Conservation (phyloP, 2,888 invertebrate species). For the Coenonympha glycerion region DNA sequence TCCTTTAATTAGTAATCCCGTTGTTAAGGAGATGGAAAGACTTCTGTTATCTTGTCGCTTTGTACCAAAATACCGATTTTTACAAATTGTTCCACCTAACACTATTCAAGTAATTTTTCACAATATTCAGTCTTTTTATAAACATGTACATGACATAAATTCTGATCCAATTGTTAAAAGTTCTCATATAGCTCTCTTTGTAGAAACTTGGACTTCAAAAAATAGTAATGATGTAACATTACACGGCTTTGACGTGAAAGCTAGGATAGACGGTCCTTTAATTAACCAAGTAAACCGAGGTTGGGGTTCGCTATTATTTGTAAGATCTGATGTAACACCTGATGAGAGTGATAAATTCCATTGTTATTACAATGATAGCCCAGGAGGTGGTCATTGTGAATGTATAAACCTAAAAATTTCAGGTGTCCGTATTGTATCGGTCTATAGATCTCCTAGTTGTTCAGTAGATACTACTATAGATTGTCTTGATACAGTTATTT, state of each 20-base stretch:
- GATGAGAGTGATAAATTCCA: neutral
- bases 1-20: neutral
- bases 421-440: neutral
- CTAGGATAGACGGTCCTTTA: neutral
- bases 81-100: neutral
- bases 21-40: slow-evolving; percentile 1
- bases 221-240: neutral
- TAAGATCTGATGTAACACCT: neutral
- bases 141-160: neutral
- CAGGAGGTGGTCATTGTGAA: neutral
- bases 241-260: neutral
- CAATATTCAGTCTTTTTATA: neutral
- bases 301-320: neutral
- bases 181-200: neutral
- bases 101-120: slow-evolving; percentile 5
- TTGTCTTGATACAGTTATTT: too few relatives aligned
- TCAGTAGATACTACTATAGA: neutral
- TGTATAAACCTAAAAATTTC: neutral
- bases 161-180: neutral
- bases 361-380: neutral
- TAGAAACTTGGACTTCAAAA: neutral
- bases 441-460: slow-evolving; percentile 1
- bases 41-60: neutral
- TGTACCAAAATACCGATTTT: slow-evolving; percentile 3
- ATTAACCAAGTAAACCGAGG: neutral